Conservation (phyloP, 1,140 invertebrate species). For the Dendroctonus ponderosae region DNA sequence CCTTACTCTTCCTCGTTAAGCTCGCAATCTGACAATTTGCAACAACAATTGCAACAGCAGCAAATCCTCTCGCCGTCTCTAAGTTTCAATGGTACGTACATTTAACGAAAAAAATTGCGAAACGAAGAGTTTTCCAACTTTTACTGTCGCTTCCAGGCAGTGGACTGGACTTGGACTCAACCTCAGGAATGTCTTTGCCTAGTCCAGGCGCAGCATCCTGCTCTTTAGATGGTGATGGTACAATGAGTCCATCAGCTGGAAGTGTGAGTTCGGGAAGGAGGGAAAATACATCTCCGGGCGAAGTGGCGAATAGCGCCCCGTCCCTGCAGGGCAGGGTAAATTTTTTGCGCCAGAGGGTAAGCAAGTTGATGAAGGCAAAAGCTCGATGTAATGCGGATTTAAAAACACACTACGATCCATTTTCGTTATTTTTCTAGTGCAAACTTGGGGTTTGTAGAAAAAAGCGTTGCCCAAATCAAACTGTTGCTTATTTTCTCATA, state of each 20-base stretch:
- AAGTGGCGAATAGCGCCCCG: constrained; percentile 46
- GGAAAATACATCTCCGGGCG: constrained; percentile 40
- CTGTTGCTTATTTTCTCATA: constrained; percentile 32
- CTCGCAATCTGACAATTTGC: constrained; percentile 49
- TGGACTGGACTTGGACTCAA: constrained; percentile 70
- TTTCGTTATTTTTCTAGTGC: constrained; percentile 7
- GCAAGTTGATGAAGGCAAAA: constrained; percentile 51
- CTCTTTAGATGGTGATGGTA: constrained; percentile 64
- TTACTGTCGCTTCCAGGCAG: constrained; percentile 50
- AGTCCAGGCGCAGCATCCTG: constrained; percentile 69
- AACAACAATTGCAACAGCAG: constrained; percentile 65
- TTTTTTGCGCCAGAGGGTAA: constrained; percentile 84
- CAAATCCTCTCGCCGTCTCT: constrained; percentile 66
- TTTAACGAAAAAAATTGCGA: background rate
- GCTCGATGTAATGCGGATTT: constrained; percentile 5
- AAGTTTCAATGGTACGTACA: constrained; percentile 56
- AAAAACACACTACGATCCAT: background rate
- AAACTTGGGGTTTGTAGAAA: constrained; percentile 7
- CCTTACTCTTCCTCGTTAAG: constrained; percentile 46
- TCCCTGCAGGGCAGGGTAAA: constrained; percentile 67
- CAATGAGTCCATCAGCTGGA: constrained; percentile 58
- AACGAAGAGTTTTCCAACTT: background rate
- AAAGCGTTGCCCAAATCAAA: constrained; percentile 60
- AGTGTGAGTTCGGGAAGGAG: constrained; percentile 60
- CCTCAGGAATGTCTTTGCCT: constrained; percentile 74